phyloP scores from a whole-genome alignment of 2,797 vertebrate species.

The Trichosurus vulpecula region DNA sequence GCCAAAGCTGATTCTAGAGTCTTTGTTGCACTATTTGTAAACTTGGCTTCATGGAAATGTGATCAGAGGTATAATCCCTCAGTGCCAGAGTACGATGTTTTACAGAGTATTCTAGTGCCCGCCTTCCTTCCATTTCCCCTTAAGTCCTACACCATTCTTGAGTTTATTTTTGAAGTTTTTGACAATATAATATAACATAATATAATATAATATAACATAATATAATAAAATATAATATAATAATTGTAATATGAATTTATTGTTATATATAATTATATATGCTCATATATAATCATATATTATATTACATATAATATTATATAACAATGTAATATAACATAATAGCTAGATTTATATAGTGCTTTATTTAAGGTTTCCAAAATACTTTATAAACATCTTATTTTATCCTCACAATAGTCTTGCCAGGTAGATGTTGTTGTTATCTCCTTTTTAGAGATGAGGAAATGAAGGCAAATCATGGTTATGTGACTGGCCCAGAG shows the following conservation, averaged over 20 bases:
- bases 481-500: neutral
- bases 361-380: neutral
- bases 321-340: neutral
- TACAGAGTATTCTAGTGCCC: neutral
- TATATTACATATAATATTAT: neutral
- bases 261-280: neutral
- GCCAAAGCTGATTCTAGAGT: neutral
- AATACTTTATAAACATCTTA: neutral
- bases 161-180: neutral
- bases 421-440: neutral
- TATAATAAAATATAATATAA: neutral
- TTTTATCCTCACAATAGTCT: neutral
- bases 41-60: neutral
- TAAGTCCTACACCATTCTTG: neutral
- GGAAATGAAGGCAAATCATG: neutral
- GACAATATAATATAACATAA: neutral
- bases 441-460: neutral
- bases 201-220: too few relatives aligned
- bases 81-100: neutral
- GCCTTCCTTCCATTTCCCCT: neutral
- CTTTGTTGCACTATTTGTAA: neutral
- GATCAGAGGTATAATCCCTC: neutral
- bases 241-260: neutral
- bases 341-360: neutral
- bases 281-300: neutral